Conservation (phyloP, 2,113 vertebrate genomes). For the Phaethornis superciliosus region DNA sequence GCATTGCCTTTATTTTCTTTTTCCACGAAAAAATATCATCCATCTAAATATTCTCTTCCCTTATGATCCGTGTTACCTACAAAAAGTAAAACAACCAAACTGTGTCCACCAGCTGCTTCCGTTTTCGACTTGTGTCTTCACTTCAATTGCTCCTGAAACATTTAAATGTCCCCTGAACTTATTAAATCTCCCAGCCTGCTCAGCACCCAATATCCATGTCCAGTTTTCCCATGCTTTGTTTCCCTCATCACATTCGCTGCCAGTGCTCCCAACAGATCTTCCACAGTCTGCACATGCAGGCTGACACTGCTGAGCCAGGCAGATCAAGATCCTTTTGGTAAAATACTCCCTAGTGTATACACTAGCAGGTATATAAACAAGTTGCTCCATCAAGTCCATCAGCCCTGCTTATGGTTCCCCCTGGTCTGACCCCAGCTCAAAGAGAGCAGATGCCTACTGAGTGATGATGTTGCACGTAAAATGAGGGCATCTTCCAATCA, state of each 20-base stretch:
- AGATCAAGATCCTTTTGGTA: neutral
- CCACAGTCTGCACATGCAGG: too few relatives aligned
- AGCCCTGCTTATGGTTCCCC: too few relatives aligned
- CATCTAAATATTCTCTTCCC: neutral
- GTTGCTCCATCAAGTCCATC: neutral
- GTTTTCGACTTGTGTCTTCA: neutral
- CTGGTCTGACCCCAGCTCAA: neutral
- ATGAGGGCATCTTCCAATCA: neutral
- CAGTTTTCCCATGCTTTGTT: fast-evolving
- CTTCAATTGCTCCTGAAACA: neutral
- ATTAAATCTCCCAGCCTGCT: neutral
- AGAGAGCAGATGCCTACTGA: fast-evolving
- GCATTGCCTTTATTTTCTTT: fast-evolving
- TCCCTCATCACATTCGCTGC: too few relatives aligned
- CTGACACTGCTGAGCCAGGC: neutral
- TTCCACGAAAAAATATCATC: neutral
- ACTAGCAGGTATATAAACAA: fast-evolving
- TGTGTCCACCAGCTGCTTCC: neutral
- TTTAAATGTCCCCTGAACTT: neutral
- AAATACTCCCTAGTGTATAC: too few relatives aligned
- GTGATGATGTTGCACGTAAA: neutral
- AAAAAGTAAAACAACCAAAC: neutral
- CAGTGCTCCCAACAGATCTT: neutral
- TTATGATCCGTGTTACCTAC: neutral
- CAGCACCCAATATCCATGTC: neutral